Conservation (phyloP, 1,140 invertebrate species). For the Neodiprion fabricii region DNA sequence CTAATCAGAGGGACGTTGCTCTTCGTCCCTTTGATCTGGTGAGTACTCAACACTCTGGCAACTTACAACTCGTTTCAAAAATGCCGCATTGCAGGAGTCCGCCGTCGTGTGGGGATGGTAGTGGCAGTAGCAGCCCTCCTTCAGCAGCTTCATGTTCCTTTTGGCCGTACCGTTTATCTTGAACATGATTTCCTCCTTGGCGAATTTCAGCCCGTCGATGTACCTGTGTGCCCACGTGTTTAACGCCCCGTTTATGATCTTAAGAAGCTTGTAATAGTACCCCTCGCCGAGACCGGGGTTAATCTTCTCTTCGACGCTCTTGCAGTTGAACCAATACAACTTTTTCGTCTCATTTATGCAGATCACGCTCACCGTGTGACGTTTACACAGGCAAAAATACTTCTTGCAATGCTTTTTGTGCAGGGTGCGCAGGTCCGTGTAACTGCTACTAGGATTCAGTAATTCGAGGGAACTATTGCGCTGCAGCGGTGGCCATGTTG, state of each 20-base stretch:
- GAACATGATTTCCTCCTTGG: constrained; percentile 52
- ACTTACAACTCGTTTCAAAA: constrained; percentile 59
- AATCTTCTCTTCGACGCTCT: constrained; percentile 55
- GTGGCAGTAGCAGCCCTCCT: constrained; percentile 60
- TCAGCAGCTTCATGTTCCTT: constrained; percentile 57
- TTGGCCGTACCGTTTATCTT: constrained; percentile 56
- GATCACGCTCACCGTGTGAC: constrained; percentile 58
- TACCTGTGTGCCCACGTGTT: constrained; percentile 52
- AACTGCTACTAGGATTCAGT: constrained; percentile 48
- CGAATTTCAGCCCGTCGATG: constrained; percentile 48
- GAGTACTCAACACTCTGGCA: constrained; percentile 18
- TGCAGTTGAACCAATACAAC: constrained; percentile 57
- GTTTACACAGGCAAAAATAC: constrained; percentile 54
- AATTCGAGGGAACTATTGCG: constrained; percentile 50
- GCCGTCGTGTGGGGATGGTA: constrained; percentile 58
- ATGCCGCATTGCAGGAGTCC: constrained; percentile 59
- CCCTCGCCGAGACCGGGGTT: constrained; percentile 51
- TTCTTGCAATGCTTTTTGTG: constrained; percentile 55
- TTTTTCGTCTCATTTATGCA: constrained; percentile 54
- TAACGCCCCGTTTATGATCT: constrained; percentile 51
- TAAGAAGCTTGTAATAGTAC: constrained; percentile 54
- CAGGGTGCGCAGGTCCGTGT: constrained; percentile 48
- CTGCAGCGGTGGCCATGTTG: constrained; percentile 47
- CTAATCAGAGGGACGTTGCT: neutral
- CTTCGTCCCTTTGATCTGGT: neutral